Base-by-base conservation (phyloP, 2,797 vertebrate species). In the Phoeniculus purpureus region DNA sequence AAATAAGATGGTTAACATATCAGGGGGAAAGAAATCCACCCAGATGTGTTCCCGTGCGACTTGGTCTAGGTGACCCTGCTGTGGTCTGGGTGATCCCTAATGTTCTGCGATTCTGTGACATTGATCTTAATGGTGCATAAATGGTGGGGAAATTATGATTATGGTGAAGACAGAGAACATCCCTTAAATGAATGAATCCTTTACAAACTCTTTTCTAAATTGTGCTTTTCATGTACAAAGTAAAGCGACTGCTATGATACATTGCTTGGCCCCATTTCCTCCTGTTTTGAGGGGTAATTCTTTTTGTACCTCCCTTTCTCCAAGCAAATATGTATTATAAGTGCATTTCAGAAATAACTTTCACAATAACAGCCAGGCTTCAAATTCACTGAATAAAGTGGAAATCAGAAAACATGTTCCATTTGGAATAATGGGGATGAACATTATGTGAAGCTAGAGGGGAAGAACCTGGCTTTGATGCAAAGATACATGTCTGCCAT, bases 371-470 rank as follows among this genome's bases (percentile, higher is more conserved):
- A 19, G 5, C 7, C 37, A 82, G 45, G 52, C 2, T 47, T 59
- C 4, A 77, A 73, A 59, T 40, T 77, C 31, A 52, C 8, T 67
- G 26, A 74, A 32, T 29, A 26, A 15, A 45, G 5, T 19, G 37
- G 14, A 22, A 71, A 89, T 52, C 5, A 60, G 32, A 62, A 70
- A 76, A 62, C 2, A 19, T 12, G 14, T 31, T 45, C 9, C 3
- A 14, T 48, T 85, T 71, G 3, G 17, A 34, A 47, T 50, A 47
- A 34, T 2, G 27, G 7, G 10, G 4, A 11, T 43, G 48, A 65
- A 66, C 1, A 1, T 0, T 6, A 7, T 16, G 21, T 23, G 12
- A 71, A 67, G 67, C 26, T 2, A 37, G 7, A 3, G 19, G 67
- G 31, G 12, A 48, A 52, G 29, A 26, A 52, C 6, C 21, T 64